Conservation (phyloP, 2,797 vertebrate genomes). For the Eospalax fontanierii region DNA sequence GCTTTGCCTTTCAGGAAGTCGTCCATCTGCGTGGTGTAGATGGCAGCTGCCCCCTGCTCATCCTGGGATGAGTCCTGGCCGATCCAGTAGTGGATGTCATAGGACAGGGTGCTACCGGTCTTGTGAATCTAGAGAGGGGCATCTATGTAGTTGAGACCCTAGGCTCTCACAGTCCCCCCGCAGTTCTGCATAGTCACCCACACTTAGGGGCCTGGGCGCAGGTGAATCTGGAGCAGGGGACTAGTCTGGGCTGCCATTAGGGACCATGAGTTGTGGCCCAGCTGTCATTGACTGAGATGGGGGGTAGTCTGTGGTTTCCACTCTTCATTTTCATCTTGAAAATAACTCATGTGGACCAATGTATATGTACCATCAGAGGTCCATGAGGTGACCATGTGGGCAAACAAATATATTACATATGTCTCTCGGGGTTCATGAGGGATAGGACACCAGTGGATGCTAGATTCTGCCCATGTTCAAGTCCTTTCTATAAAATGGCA, state of each 20-base stretch:
- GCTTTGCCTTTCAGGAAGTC: constrained; percentile 91
- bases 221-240: not conserved
- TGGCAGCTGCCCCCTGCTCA: constrained; percentile 93
- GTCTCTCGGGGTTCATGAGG: not conserved
- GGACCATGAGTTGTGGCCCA: too few relatives aligned
- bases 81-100: constrained; percentile 94
- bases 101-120: constrained; percentile 88
- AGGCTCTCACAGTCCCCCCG: not conserved
- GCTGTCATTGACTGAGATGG: not conserved
- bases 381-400: too few relatives aligned
- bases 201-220: not conserved
- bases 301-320: not conserved
- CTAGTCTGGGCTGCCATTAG: not conserved
- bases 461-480: too few relatives aligned
- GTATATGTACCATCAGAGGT: not conserved
- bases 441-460: not conserved
- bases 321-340: not conserved
- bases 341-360: not conserved
- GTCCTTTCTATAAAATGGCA: not conserved
- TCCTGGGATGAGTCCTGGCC: constrained; percentile 91
- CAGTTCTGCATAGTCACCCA: not conserved
- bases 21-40: constrained; percentile 93
- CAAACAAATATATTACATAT: not conserved
- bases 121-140: constrained; percentile 90
- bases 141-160: not conserved